Conservation (phyloP, 2,888 invertebrate genomes). For the Nebria salina region DNA sequence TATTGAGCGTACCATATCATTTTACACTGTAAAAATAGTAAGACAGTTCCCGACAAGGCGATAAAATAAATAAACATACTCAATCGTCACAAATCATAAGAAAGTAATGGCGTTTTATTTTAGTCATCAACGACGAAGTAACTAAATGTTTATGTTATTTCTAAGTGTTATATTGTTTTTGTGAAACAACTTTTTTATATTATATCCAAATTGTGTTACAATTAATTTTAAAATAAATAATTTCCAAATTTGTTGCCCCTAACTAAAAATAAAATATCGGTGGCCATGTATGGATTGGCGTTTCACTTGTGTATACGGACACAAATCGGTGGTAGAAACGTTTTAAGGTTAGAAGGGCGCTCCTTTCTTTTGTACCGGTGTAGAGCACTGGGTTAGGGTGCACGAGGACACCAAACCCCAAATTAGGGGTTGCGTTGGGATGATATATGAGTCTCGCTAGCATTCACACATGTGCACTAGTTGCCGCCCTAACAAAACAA, state of each 20-base stretch:
- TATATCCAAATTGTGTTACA: no score
- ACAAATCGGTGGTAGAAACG: slow-evolving; percentile 39
- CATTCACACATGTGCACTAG: slow-evolving; percentile 43
- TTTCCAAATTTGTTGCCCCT: not conserved
- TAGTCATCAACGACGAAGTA: no score
- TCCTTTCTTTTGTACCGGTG: slow-evolving; percentile 31
- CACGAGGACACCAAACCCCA: slow-evolving; percentile 29
- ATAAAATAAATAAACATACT: not conserved
- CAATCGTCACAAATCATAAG: no score
- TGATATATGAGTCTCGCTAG: slow-evolving; percentile 37
- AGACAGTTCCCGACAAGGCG: not conserved
- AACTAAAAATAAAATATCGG: not conserved
- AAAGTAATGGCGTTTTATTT: no score
- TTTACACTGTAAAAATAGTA: no score
- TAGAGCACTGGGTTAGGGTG: slow-evolving; percentile 40
- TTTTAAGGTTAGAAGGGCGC: slow-evolving; percentile 45
- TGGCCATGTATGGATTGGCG: not conserved
- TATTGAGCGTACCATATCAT: no score
- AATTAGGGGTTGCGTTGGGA: slow-evolving; percentile 43
- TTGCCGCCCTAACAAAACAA: slow-evolving; percentile 28
- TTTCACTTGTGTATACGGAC: not conserved
- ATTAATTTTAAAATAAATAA: no score
- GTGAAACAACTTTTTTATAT: no score
- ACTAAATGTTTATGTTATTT: no score
- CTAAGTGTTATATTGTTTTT: no score